These are phyloP conservation scores for Lethenteron reissneri DNA, from an alignment of 2,113 vertebrate species.

Conservation along the genomic window DNA sequence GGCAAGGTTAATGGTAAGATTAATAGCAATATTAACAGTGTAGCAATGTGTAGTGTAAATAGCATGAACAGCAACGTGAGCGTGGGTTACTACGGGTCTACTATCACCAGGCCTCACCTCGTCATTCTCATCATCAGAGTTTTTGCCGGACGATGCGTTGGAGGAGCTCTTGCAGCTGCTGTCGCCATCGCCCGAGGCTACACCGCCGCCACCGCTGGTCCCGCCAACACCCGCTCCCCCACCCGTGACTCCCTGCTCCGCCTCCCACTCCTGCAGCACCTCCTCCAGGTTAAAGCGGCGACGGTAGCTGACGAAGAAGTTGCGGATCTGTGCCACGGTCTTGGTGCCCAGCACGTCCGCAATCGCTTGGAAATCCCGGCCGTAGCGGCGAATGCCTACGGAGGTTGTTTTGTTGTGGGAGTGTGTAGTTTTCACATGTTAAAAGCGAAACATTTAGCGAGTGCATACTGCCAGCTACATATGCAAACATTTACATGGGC, in stretches of 20 bases:
- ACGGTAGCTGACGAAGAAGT: conserved; percentile 99
- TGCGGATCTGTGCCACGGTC: conserved; percentile 97
- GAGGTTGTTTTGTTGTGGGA: too few species aligned
- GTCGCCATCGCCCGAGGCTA: conserved; percentile 65
- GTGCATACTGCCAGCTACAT: conserved; percentile 20
- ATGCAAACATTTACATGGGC: conserved; percentile 11
- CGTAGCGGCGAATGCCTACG: conserved; percentile 74
- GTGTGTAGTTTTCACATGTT: conserved; percentile 18
- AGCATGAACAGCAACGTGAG: too few species aligned
- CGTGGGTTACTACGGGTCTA: too few species aligned
- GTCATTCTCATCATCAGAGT: conserved; percentile 70
- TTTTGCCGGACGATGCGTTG: conserved; percentile 75
- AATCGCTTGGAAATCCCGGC: conserved; percentile 99
- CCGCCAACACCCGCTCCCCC: not conserved
- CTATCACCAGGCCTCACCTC: conserved; percentile 34
- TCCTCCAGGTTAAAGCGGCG: conserved; percentile 98
- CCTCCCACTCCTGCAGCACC: conserved; percentile 99
- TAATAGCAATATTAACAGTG: too few species aligned
- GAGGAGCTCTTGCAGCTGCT: conserved; percentile 78
- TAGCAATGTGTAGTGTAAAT: too few species aligned
- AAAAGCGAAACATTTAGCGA: conserved; percentile 26
- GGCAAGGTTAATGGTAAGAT: too few species aligned
- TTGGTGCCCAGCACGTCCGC: conserved; percentile 98
- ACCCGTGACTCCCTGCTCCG: conserved; percentile 72
- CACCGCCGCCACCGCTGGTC: conserved; percentile 68